Evolutionary conservation across 2,113 vertebrate species (phyloP).

Genomic region (Myiagra hebetior): DNA sequence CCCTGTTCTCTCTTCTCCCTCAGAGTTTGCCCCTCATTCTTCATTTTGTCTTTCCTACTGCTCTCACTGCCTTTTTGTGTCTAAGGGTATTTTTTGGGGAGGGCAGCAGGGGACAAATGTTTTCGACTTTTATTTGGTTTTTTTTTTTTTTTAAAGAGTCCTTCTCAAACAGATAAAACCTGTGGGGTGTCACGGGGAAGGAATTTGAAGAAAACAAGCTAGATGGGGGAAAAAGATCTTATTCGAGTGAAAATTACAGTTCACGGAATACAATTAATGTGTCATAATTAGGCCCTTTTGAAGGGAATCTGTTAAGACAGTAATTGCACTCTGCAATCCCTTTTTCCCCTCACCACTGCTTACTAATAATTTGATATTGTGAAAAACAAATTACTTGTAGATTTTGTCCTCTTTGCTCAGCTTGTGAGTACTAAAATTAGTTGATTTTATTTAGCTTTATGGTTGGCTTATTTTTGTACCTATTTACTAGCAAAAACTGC

Average conservation of each 20-base stretch:
- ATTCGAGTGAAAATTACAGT: neutral
- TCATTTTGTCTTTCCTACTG: neutral
- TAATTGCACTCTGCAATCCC: neutral
- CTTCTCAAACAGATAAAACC: neutral
- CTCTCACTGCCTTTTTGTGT: neutral
- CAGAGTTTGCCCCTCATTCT: neutral
- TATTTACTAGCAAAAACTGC: conserved; percentile 13
- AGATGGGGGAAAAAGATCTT: neutral
- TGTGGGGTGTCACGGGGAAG: neutral
- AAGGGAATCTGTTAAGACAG: conserved; percentile 19
- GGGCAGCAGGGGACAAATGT: neutral
- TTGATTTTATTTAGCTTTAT: conserved; percentile 10
- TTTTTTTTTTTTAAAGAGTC: neutral
- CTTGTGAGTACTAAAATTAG: conserved; percentile 27
- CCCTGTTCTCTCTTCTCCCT: neutral
- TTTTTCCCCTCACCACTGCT: neutral
- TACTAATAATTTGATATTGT: conserved; percentile 27
- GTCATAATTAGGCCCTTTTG: conserved; percentile 40
- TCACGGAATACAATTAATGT: conserved; percentile 23
- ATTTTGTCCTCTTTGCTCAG: conserved; percentile 7
- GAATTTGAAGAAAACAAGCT: neutral
- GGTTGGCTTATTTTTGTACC: conserved; percentile 6
- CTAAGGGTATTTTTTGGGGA: neutral
- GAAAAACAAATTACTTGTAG: conserved; percentile 33
- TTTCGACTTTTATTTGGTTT: neutral